These are phyloP conservation scores for Monoplex corrugatus DNA, from an alignment of 2,888 invertebrate genomes.

Conservation along the genomic window DNA sequence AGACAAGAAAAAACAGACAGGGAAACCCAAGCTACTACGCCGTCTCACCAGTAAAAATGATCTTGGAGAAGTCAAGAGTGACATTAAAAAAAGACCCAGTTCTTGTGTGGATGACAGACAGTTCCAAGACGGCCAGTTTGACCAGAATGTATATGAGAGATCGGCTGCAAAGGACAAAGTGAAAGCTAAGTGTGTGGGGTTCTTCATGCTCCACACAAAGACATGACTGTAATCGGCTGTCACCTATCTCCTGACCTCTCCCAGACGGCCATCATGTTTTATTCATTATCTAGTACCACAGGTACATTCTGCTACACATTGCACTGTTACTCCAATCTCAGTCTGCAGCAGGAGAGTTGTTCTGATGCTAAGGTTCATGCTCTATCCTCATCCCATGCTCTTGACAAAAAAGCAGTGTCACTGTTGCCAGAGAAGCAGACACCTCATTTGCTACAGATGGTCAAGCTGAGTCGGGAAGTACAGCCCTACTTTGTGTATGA, in stretches of 20 bases:
- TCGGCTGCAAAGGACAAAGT: background rate
- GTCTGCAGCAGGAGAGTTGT: constrained; percentile 1
- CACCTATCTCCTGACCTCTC: constrained; percentile 59
- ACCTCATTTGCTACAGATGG: constrained; percentile 46
- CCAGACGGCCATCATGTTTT: constrained; percentile 58
- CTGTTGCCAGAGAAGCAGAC: background rate
- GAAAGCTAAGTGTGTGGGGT: constrained; percentile 40
- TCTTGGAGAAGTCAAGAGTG: background rate
- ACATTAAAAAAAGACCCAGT: background rate
- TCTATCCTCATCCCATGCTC: background rate
- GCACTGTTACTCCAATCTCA: constrained; percentile 56
- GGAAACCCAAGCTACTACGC: background rate
- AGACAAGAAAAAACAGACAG: background rate
- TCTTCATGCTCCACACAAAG: constrained; percentile 53
- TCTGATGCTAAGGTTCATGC: background rate
- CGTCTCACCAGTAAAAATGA: constrained; percentile 24
- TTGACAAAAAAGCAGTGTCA: background rate
- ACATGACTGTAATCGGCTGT: constrained; percentile 62
- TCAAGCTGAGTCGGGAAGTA: constrained; percentile 59
- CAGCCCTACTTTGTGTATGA: constrained; percentile 63
- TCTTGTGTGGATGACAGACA: background rate
- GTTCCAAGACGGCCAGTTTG: background rate
- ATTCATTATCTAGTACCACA: constrained; percentile 43
- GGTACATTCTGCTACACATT: constrained; percentile 59
- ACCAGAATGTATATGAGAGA: background rate